Base-by-base conservation (phyloP, 2,888 invertebrate species). In the Subacronicta megacephala region DNA sequence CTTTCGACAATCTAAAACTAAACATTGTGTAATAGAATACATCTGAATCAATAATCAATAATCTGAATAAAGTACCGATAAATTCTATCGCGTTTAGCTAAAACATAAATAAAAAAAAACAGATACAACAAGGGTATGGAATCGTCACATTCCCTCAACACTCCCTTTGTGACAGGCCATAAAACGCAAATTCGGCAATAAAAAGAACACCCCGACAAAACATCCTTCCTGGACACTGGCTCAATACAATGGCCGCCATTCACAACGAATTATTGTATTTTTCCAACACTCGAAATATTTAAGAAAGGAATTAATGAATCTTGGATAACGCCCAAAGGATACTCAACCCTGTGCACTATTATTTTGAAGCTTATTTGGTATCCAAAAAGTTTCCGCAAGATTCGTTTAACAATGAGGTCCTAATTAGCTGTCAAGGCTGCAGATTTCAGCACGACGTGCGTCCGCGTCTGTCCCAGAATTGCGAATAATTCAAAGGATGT, bases 151-250 rank as follows among this genome's bases (percentile, higher is more conserved):
- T 88, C 83, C 79, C 82, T 85, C 82, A 84, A 76, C 80, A 77
- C 81, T 86, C 90, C 89, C 90, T 90, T 83, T 84, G 88, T 81
- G 86, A 89, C 87, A 84, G 84, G 77, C 91, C 85, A 93, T 94
- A 93, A 94, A 94, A 94, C 93, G 93, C 93, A 93, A 93, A 94
- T 93, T 93, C 84, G 83, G 88, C 92, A 91, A 92, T 93, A 94
- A 94, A 93, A 93, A 89, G 89, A 90, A 90, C 88, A 85, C 89
- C 87, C 90, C 83, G 84, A 85, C 87, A 89, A 90, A 92, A 88
- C 89, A 92, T 88, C 88, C 92, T 93, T 93, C 92, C 93, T 94
- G 93, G 93, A 94, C 94, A 93, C 90, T 89, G 91, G 84, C 88
- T 91, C 90, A 90, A 92, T 91, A 94, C 94, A 94, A 94, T 92